Percentiles rank a stretch among this genome's conserved stretches.
These are phyloP conservation scores for Anthopleura xanthogrammica DNA, from an alignment of 92 coral and sea anemone species.

Conservation along the genomic window DNA sequence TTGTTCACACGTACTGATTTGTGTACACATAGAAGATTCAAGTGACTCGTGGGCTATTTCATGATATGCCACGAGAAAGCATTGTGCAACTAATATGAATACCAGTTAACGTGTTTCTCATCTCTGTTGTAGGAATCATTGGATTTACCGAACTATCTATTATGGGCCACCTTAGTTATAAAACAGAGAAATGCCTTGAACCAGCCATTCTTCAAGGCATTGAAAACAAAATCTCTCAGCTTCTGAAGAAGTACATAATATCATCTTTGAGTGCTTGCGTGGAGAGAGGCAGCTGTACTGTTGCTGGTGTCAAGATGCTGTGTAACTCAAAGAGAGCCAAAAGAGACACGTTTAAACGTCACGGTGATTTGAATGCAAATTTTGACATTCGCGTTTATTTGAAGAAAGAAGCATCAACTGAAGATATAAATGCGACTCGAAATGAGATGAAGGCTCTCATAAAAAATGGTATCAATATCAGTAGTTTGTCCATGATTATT, in stretches of 20 bases:
- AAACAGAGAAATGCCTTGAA: conserved; percentile 11
- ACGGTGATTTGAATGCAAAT: not conserved
- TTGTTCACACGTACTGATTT: no score
- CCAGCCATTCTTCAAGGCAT: conserved; percentile 15
- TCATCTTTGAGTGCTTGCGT: conserved; percentile 1
- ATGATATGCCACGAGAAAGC: no score
- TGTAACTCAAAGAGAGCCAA: conserved; percentile 8
- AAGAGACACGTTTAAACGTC: not conserved
- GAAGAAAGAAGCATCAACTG: conserved; percentile 8
- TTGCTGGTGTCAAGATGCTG: not conserved
- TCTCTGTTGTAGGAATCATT: not conserved
- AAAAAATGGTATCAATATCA: conserved; percentile 22
- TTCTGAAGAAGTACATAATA: conserved; percentile 8
- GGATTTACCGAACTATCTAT: conserved; percentile 22
- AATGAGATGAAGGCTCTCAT: conserved; percentile 14
- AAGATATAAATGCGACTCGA: conserved; percentile 24
- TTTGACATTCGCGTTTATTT: conserved; percentile 32
- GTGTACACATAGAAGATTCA: no score
- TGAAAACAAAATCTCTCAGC: conserved; percentile 20
- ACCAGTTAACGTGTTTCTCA: not conserved
- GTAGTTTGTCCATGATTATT: conserved; percentile 18
- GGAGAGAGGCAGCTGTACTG: conserved; percentile 13
- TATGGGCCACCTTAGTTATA: conserved; percentile 6
- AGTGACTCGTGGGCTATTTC: no score
- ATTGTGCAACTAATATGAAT: no score